Evolutionary conservation across 2,113 vertebrate genomes (phyloP), one percentile per base, ranked within the genome.

Genomic region (Colinus virginianus): DNA sequence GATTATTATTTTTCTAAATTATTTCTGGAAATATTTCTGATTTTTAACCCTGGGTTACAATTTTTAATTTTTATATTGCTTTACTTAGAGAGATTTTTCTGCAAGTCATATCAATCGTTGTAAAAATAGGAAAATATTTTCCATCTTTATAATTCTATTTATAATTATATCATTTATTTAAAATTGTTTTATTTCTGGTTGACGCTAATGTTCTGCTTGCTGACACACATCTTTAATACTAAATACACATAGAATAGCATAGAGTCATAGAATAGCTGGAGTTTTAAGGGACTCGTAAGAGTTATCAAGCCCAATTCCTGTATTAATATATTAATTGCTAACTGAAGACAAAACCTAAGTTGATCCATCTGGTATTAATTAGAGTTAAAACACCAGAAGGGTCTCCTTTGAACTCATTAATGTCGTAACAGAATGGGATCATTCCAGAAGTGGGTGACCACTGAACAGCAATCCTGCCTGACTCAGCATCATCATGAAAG

Each of bases 371-470:
- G 62, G 30, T n/a, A 66, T 16, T 23, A 70, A 51, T 38, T 25
- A 82, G 62, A 78, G 10, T 10, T 85, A 63, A 82, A 70, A 67
- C 15, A 66, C 6, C 11, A 16, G 3, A 6, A 26, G 84, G 16
- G n/a, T 19, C 21, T 45, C 0, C 0, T 67, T 3, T 82, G 62
- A 75, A 49, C 0, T 3, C 36, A 6, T 7, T 61, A 6, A 7
- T 78, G 40, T 5, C 36, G 32, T 32, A 30, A 6, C 30, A 63
- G 42, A 40, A 19, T 3, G 11, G 11, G 13, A 46, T 0, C 21
- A 3, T 3, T 53, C 82, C 0, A 19, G 40, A 59, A 59, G 38
- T 49, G 51, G n/a, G 40, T 70, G 61, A 7, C 21, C 26, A 30
- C 13, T 4, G 11, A 32, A 38, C 1, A 1, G 9, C 42, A 32